Evolutionary conservation across 2,113 vertebrate species (phyloP).

Genomic region (Collichthys lucidus): DNA sequence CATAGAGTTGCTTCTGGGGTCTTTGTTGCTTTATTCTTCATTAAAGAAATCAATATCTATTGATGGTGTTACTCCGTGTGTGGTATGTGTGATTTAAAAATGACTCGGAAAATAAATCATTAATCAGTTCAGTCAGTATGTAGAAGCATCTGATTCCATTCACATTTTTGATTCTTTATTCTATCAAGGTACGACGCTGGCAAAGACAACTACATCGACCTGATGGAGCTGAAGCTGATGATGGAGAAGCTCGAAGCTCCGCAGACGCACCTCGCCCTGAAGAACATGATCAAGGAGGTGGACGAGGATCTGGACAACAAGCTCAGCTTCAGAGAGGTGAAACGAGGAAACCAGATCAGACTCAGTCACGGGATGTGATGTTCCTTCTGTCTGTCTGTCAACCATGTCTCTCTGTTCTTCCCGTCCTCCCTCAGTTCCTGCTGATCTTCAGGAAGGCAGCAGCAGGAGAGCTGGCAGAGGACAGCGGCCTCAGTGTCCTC

Average conservation of each 20-base stretch:
- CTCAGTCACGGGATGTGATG: not conserved
- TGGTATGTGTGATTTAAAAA: no score
- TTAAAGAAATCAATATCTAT: no score
- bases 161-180: not conserved
- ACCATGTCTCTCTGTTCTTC: not conserved
- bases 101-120: no score
- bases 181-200: slow-evolving; percentile 88
- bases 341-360: not conserved
- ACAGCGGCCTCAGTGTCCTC: slow-evolving; percentile 90
- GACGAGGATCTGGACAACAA: slow-evolving; percentile 96
- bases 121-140: no score
- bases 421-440: slow-evolving; percentile 87
- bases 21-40: no score
- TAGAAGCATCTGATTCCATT: no score
- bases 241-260: slow-evolving; percentile 97
- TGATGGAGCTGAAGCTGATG: slow-evolving; percentile 98
- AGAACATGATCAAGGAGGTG: slow-evolving; percentile 99
- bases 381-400: not conserved
- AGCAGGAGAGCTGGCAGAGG: slow-evolving; percentile 92
- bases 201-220: slow-evolving; percentile 92
- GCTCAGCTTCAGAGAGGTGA: slow-evolving; percentile 95
- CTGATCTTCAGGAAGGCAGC: slow-evolving; percentile 96
- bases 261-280: slow-evolving; percentile 93
- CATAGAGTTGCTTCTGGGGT: no score
- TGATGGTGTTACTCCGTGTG: no score